These are phyloP conservation scores for Protophormia terraenovae DNA, from an alignment of 2,888 invertebrate genomes.

Conservation along the genomic window DNA sequence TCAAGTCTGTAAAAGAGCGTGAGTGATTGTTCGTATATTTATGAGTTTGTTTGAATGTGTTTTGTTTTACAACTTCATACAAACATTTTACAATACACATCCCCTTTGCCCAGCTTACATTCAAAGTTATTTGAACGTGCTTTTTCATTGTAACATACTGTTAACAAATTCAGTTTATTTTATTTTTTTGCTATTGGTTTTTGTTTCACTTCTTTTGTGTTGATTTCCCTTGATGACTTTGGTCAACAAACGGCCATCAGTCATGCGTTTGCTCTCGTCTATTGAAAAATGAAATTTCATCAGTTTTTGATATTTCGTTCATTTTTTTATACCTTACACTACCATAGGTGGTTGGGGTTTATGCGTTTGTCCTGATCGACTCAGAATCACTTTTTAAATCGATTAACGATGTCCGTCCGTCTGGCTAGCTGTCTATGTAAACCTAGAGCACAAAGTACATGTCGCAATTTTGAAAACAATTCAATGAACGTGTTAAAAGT, in stretches of 20 bases:
- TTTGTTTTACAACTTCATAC: neutral
- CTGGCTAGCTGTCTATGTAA: no score
- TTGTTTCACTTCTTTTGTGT: constrained; percentile 35
- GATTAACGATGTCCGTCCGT: no score
- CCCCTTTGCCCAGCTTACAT: neutral
- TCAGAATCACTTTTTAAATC: no score
- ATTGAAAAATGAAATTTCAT: constrained; percentile 14
- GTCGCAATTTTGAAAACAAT: no score
- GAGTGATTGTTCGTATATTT: neutral
- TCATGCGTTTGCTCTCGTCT: constrained; percentile 14
- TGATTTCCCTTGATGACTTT: constrained; percentile 54
- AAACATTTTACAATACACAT: neutral
- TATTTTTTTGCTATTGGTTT: neutral
- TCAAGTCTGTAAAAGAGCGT: neutral
- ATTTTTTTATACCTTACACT: no score
- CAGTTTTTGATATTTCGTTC: neutral
- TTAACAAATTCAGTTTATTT: neutral
- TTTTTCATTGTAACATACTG: constrained; percentile 14
- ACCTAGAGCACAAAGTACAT: no score
- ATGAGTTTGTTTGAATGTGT: neutral
- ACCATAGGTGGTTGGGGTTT: no score
- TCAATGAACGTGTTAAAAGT: no score
- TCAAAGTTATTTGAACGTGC: neutral
- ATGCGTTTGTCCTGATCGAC: no score
- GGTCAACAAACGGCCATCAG: constrained; percentile 33